phyloP scores from a whole-genome alignment of 1,140 invertebrate genomes.

The Drosophila paulistorum region DNA sequence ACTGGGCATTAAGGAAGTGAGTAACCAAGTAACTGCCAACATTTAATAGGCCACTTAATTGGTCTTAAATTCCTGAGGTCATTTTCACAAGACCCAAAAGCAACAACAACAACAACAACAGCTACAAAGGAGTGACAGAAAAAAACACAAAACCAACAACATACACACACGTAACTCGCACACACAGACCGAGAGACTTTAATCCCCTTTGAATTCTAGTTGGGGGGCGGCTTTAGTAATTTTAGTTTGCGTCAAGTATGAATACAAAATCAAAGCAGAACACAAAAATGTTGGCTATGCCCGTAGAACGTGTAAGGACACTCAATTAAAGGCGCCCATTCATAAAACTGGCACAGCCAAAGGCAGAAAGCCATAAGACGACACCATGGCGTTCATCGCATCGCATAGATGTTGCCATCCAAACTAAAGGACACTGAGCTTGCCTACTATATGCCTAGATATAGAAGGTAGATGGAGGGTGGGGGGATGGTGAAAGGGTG shows the following conservation, averaged over 20 bases:
- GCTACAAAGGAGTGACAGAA: background rate
- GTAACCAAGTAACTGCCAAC: constrained; percentile 10
- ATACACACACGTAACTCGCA: background rate
- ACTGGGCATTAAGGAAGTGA: constrained; percentile 39
- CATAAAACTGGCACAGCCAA: constrained; percentile 55
- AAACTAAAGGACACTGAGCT: background rate
- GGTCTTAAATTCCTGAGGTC: constrained; percentile 35
- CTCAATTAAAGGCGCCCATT: constrained; percentile 69
- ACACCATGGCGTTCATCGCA: background rate
- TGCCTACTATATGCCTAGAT: background rate
- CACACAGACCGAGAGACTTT: background rate
- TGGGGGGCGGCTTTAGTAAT: background rate
- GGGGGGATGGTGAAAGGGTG: no score
- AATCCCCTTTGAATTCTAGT: background rate
- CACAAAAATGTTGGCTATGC: constrained; percentile 54
- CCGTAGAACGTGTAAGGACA: constrained; percentile 40
- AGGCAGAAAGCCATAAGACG: background rate
- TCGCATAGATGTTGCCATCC: constrained; percentile 5
- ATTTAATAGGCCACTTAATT: constrained; percentile 40
- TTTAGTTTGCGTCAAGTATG: constrained; percentile 25
- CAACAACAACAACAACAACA: background rate
- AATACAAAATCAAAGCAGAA: constrained; percentile 67
- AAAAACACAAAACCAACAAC: background rate
- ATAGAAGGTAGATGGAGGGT: no score
- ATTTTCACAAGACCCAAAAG: background rate